Evolutionary conservation across 2,888 invertebrate species (phyloP), one percentile per base, ranked within the genome.

Genomic region (Spodoptera picta): DNA sequence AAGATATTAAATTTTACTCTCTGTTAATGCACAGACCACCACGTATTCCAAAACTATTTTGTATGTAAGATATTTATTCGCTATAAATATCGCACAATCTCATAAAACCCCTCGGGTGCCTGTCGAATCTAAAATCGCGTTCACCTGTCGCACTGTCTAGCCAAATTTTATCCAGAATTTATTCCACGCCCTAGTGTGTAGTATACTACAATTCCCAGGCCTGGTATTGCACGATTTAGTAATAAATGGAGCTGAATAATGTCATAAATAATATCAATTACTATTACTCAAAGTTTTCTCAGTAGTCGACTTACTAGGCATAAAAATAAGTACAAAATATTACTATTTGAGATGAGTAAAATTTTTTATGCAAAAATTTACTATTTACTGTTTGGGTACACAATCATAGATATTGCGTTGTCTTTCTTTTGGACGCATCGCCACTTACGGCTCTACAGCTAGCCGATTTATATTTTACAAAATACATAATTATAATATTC

Each of bases 141-240:
- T 59, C 64, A 64, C 71, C 63, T 69, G 71, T 63, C 71, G 46
- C 55, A 61, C 47, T 75, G 70, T 75, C 58, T 75, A 75, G 63
- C 57, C 71, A 69, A 70, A 70, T 71, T 71, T 70, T 49, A 63
- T 59, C 31, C 46, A 41, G 14, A 62, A 69, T 69, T 69, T 63
- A 70, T 63, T 69, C 41, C 58, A 41, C 46, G 46, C 27, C 12
- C 45, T 47, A 59, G 42, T 70, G 64, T 52, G 19, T 27, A 52
- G 10, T 36, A 58, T 14, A 48, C 43, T 62, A 61, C 19, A 23
- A 58, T 41, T 55, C 45, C 45, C 62, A 45, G 24, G 12, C n/a
- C n/a, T 36, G 5, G 11, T 31, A 46, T 47, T 48, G 36, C 50
- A 58, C 23, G 42, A 53, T 70, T 57, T 36, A 50, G 44, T 60